A percentile compares a stretch with the other conserved stretches of the same genome.
phyloP scores from a whole-genome alignment of 2,888 invertebrate genomes.

The Stictocephala bisonia region DNA sequence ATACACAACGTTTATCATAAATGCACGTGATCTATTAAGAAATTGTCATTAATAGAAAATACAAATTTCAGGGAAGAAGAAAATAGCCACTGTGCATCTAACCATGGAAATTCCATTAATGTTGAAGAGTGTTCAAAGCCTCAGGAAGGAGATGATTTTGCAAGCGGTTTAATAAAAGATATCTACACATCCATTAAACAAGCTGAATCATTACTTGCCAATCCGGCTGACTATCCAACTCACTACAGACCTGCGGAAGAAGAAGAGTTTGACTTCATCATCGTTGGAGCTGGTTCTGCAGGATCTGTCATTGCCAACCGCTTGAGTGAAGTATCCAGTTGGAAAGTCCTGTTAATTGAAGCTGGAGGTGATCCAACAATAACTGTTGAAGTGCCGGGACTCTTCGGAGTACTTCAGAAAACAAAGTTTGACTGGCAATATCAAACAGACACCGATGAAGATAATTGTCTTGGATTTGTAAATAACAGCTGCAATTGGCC shows the following conservation, averaged over 20 bases:
- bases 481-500: conserved; percentile 74
- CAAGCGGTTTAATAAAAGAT: background rate
- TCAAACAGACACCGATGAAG: conserved; percentile 73
- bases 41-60: too few species aligned
- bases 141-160: background rate
- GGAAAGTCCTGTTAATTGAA: conserved; percentile 75
- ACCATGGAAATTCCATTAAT: too few species aligned
- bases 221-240: conserved; percentile 4
- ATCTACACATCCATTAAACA: conserved; percentile 8
- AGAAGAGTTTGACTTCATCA: conserved; percentile 39
- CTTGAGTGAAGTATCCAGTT: conserved; percentile 72
- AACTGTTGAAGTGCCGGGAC: conserved; percentile 70
- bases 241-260: conserved; percentile 26
- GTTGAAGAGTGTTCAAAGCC: background rate
- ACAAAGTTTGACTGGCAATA: conserved; percentile 79
- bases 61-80: too few species aligned
- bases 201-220: conserved; percentile 22
- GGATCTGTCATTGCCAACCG: conserved; percentile 79
- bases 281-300: conserved; percentile 63
- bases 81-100: too few species aligned
- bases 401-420: conserved; percentile 70
- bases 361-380: conserved; percentile 70
- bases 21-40: too few species aligned
- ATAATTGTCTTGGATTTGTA: conserved; percentile 67
- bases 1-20: too few species aligned